Evolutionary conservation across 2,113 vertebrate species (phyloP), one percentile per base, ranked within the genome.

Genomic region (Oncorhynchus nerka): DNA sequence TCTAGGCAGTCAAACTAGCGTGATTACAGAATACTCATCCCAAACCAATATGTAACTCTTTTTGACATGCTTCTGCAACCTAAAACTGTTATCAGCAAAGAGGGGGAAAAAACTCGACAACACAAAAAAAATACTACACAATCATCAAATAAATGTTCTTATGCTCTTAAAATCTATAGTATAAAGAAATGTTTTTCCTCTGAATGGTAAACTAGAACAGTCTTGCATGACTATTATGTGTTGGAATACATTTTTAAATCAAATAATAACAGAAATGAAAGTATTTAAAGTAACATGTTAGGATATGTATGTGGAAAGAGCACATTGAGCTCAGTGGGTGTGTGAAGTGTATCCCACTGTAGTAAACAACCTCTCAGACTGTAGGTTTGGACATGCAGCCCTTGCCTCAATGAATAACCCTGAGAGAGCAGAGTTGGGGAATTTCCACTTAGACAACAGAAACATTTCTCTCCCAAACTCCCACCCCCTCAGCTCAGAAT

Each of bases 401-500:
- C 13, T 24, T 51, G 30, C 19, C n/a, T 74, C n/a, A 65, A n/a
- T 32, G 15, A 68, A 34, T 16, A 68, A 30, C 3, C 66, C 32
- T 19, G 30, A 68, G 30, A 28, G 24, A 66, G 8, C 9, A 66
- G 64, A 32, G 30, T 66, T 6, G 5, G 28, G 28, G 28, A 68
- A 32, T 32, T 73, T 72, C 19, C 28, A 61, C 20, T 61, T 61
- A 34, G 39, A 71, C 71, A 75, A n/a, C 26, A 62, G 30, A 22
- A 2, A 15, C 62, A 45, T 26, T 3, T 19, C 28, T 73, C 28
- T 62, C 3, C 49, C 49, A 51, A 13, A 51, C 49, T 11, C 15
- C 15, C 71, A 39, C 28, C 71, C 19, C 71, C 57, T 62, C 49
- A 51, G 49, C 34, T 34, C 57, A 74, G 5, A 49, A 74, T 75